Evolutionary conservation across 2,888 invertebrate species (phyloP).

Genomic region (Sabatieria punctata): DNA sequence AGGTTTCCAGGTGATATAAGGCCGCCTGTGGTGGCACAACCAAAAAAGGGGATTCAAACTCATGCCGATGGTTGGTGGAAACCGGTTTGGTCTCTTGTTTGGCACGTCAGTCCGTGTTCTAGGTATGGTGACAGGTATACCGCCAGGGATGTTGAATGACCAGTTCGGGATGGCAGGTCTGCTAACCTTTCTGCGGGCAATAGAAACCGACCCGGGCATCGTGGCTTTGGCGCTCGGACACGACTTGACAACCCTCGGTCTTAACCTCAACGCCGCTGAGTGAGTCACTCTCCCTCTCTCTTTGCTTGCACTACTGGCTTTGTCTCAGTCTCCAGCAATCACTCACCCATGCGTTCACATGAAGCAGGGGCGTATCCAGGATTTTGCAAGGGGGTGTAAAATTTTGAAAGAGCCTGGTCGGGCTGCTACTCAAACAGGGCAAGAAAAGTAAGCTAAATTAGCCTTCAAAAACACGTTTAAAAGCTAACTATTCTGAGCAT

Average conservation of each 20-base stretch:
- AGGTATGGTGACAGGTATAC: slow-evolving; percentile 96
- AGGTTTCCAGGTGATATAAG: neutral
- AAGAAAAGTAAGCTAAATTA: too few relatives aligned
- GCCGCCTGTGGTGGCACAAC: slow-evolving; percentile 18
- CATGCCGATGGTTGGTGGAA: slow-evolving; percentile 62
- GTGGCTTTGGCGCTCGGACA: slow-evolving; percentile 91
- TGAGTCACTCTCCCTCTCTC: slow-evolving; percentile 24
- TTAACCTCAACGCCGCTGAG: slow-evolving; percentile 95
- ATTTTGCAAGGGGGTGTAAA: too few relatives aligned
- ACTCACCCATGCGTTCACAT: too few relatives aligned
- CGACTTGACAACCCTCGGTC: slow-evolving; percentile 88
- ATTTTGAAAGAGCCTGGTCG: too few relatives aligned
- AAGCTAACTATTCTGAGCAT: too few relatives aligned
- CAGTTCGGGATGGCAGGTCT: slow-evolving; percentile 98
- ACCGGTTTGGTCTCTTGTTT: neutral
- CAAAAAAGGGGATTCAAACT: slow-evolving; percentile 67
- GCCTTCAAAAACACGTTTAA: too few relatives aligned
- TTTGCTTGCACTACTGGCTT: too few relatives aligned
- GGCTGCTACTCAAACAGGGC: too few relatives aligned
- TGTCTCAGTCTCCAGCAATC: neutral
- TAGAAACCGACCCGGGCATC: slow-evolving; percentile 88
- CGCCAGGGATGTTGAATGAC: slow-evolving; percentile 93
- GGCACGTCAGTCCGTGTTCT: slow-evolving; percentile 16
- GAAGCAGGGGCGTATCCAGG: too few relatives aligned
- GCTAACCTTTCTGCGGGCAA: slow-evolving; percentile 89